These are phyloP conservation scores for Xenopus borealis DNA, from an alignment of 2,113 vertebrate genomes.

Conservation along the genomic window DNA sequence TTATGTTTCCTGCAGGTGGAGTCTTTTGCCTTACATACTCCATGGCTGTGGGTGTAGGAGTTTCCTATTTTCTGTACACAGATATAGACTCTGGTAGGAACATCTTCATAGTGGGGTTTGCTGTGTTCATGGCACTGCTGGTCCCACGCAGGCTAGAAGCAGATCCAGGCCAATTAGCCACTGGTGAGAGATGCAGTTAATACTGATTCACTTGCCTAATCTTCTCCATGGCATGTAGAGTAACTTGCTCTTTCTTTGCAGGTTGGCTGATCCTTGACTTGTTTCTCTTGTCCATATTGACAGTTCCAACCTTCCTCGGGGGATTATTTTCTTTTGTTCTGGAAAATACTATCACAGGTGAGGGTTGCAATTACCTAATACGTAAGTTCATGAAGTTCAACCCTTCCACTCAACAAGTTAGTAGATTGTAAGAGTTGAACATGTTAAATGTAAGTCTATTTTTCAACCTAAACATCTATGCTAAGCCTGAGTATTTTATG, in stretches of 20 bases:
- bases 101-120: constrained; percentile 81
- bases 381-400: no score
- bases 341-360: constrained; percentile 82
- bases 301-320: constrained; percentile 72
- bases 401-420: no score
- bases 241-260: constrained; percentile 40
- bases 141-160: constrained; percentile 69
- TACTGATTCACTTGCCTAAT: no score
- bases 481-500: no score
- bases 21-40: constrained; percentile 75
- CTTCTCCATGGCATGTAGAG: background rate
- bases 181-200: constrained; percentile 56
- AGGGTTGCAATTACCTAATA: constrained; percentile 35
- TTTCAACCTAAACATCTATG: no score
- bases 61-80: constrained; percentile 76
- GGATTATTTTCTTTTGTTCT: constrained; percentile 76
- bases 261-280: constrained; percentile 69
- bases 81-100: constrained; percentile 82
- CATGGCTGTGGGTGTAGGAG: constrained; percentile 69
- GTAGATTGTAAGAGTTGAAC: no score
- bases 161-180: constrained; percentile 51
- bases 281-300: constrained; percentile 67
- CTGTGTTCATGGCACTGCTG: constrained; percentile 80
- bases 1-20: constrained; percentile 60
- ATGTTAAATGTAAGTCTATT: no score